Evolutionary conservation across 1,140 invertebrate genomes (phyloP).

Genomic region (Bombus confusus): DNA sequence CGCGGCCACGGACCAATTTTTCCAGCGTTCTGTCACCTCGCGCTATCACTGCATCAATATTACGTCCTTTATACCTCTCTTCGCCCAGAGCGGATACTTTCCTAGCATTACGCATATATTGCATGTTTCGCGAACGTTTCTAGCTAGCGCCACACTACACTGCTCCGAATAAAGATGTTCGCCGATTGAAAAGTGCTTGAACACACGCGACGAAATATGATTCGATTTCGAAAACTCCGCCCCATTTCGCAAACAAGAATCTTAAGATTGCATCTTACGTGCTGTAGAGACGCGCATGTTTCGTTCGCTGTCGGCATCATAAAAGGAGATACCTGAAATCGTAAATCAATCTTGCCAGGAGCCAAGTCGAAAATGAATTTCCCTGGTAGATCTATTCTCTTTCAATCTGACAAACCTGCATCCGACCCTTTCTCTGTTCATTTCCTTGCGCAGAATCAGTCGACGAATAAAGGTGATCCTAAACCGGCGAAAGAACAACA

Average conservation of each 20-base stretch:
- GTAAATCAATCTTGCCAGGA: background rate
- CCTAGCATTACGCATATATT: conserved; percentile 33
- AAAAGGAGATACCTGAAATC: background rate
- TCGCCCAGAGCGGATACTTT: conserved; percentile 18
- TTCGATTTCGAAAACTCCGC: background rate
- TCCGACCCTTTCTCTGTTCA: background rate
- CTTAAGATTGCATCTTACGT: background rate
- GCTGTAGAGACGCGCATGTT: background rate
- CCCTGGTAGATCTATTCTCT: background rate
- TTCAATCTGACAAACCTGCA: background rate
- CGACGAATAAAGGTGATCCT: background rate
- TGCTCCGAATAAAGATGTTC: background rate
- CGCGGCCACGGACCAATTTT: background rate
- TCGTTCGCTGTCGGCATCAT: background rate
- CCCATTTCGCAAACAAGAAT: background rate
- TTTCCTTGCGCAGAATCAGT: background rate
- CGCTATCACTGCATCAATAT: conserved; percentile 44
- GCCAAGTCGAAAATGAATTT: background rate
- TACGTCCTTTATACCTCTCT: conserved; percentile 40
- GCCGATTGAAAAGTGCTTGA: background rate
- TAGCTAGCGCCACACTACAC: too few relatives aligned
- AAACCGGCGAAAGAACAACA: background rate
- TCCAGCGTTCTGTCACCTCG: background rate
- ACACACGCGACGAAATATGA: background rate
- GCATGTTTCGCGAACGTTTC: conserved; percentile 3